Percentiles rank a stretch among this genome's conserved stretches.
phyloP scores from a whole-genome alignment of 2,888 invertebrate species.

The Cephus runcator region DNA sequence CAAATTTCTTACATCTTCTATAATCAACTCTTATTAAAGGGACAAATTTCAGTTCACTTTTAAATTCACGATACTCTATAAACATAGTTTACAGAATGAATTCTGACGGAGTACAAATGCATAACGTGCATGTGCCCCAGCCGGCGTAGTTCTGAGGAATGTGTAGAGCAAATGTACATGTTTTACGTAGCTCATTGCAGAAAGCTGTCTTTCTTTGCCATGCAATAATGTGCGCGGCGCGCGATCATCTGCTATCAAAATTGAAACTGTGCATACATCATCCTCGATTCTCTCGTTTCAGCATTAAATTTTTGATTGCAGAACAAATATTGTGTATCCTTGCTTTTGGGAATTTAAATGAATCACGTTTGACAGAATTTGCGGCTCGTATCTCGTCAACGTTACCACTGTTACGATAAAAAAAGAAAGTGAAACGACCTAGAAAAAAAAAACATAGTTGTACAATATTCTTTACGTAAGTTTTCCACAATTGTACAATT shows the following conservation, averaged over 20 bases:
- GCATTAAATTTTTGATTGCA: slow-evolving; percentile 25
- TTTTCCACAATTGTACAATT: too few relatives aligned
- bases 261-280: slow-evolving; percentile 15
- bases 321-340: slow-evolving; percentile 22
- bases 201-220: slow-evolving; percentile 51
- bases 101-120: slow-evolving; percentile 39
- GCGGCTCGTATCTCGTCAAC: neutral
- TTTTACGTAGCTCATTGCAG: slow-evolving; percentile 35
- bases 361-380: slow-evolving; percentile 14
- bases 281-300: slow-evolving; percentile 21
- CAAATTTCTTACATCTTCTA: neutral
- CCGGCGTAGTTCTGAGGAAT: slow-evolving; percentile 56
- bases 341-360: slow-evolving; percentile 21
- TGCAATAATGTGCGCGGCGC: slow-evolving; percentile 47
- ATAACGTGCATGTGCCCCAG: slow-evolving; percentile 44
- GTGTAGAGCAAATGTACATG: slow-evolving; percentile 30
- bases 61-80: neutral
- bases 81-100: neutral
- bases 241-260: slow-evolving; percentile 36
- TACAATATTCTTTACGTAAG: slow-evolving; percentile 7
- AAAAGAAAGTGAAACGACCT: neutral
- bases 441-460: neutral
- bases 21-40: neutral
- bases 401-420: neutral
- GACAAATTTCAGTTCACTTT: slow-evolving; percentile 1